Conservation (phyloP, 2,797 vertebrate species). For the Acanthis flammea region DNA sequence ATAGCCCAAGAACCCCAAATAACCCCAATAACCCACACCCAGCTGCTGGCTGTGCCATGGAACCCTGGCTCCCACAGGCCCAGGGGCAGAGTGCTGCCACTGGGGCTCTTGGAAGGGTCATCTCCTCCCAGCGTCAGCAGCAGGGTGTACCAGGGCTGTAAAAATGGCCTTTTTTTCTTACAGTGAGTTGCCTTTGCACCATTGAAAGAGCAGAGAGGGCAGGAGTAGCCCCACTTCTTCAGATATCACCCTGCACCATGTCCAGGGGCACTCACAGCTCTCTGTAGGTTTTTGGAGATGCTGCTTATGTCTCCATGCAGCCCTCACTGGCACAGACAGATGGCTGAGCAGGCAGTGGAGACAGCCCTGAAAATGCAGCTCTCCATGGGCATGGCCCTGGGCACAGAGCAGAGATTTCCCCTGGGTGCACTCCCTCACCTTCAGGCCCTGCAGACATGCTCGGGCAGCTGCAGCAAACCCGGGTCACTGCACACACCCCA, state of each 20-base stretch:
- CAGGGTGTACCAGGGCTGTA: background rate
- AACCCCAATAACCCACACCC: background rate
- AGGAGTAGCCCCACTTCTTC: background rate
- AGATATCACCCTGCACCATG: background rate
- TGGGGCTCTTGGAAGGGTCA: background rate
- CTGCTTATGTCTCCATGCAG: background rate
- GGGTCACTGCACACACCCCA: background rate
- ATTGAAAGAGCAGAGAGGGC: background rate
- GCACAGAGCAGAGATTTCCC: background rate
- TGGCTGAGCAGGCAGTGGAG: background rate
- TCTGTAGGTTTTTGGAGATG: background rate
- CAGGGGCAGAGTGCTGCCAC: background rate
- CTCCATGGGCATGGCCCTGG: rapidly evolving
- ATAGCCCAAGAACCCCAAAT: background rate
- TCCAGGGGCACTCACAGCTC: background rate
- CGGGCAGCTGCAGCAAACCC: rapidly evolving
- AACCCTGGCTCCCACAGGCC: background rate
- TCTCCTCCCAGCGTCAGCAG: background rate
- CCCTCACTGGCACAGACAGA: background rate
- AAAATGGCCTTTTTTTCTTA: background rate
- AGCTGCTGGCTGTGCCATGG: background rate
- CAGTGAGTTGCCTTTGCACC: background rate
- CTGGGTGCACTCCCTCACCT: rapidly evolving
- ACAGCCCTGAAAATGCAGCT: background rate
- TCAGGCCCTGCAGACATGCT: background rate